Percentiles rank a stretch among this genome's conserved stretches.
phyloP scores from a whole-genome alignment of 2,113 vertebrate genomes.

The Mus musculus region GRCm39 chr6:88473501-88474000 shows the following conservation, averaged over 20 bases:
- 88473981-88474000: neutral
- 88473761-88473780: neutral
- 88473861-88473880: neutral
- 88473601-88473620: neutral
- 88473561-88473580: neutral
- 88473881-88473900: accelerated
- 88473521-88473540: neutral
- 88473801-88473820: neutral
- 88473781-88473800: neutral
- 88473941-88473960: no score
- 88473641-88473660: neutral
- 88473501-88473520: neutral
- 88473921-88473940: neutral
- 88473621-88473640: neutral
- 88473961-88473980: neutral
- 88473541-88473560: neutral
- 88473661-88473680: neutral
- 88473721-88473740: neutral
- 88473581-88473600: neutral
- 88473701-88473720: accelerated
- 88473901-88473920: neutral
- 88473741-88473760: neutral
- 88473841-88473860: neutral
- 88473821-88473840: neutral
- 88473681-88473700: neutral